These are phyloP conservation scores for Phaetusa simplex DNA, from an alignment of 2,113 vertebrate genomes.

Conservation along the genomic window DNA sequence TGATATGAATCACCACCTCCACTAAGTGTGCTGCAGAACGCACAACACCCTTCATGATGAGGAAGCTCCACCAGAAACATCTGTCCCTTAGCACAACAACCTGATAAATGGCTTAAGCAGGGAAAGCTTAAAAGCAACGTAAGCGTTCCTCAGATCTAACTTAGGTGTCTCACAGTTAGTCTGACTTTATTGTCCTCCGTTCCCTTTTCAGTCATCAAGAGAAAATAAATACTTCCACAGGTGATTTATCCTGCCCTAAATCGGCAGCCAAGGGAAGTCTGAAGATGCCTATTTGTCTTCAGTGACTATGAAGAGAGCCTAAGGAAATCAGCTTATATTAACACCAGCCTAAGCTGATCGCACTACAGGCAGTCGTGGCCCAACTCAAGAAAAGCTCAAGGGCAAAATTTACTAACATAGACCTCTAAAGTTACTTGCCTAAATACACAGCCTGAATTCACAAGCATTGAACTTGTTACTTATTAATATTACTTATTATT, in stretches of 20 bases:
- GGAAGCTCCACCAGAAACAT: background rate
- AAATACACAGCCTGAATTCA: background rate
- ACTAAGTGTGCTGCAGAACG: accelerated
- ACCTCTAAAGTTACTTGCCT: background rate
- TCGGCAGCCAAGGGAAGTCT: background rate
- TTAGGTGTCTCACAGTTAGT: background rate
- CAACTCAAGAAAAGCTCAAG: background rate
- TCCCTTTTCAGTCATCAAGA: background rate
- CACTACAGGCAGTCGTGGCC: background rate
- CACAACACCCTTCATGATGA: accelerated
- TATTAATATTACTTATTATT: too few relatives aligned
- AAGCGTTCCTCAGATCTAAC: background rate
- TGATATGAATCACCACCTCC: background rate
- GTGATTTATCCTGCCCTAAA: background rate
- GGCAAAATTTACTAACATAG: background rate
- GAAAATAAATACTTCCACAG: background rate
- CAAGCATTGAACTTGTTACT: background rate
- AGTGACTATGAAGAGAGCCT: background rate
- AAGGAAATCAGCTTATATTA: background rate
- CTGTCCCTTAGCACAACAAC: background rate
- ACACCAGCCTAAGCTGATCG: background rate
- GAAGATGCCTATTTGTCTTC: background rate
- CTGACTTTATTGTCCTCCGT: background rate
- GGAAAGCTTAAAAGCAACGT: background rate
- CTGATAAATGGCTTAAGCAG: background rate